Conservation (phyloP, 2,113 vertebrate species). For the Meriones unguiculatus region DNA sequence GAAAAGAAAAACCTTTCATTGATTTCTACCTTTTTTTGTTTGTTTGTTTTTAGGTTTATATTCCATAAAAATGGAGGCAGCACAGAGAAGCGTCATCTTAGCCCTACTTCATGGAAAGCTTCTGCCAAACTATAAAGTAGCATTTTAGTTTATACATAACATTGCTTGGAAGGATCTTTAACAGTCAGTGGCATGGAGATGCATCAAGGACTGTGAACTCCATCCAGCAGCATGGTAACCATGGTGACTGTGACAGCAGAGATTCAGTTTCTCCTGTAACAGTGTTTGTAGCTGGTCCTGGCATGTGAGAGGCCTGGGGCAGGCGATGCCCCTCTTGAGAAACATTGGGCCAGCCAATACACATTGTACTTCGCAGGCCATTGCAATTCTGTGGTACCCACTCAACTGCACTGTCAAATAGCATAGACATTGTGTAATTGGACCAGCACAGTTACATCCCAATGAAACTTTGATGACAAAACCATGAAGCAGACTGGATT, state of each 20-base stretch:
- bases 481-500: background rate
- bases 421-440: background rate
- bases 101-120: background rate
- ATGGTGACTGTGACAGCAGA: background rate
- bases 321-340: background rate
- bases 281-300: background rate
- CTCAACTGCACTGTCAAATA: background rate
- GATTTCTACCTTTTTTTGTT: background rate
- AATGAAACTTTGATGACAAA: constrained; percentile 48
- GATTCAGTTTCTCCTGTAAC: background rate
- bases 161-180: background rate
- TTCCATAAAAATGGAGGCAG: background rate
- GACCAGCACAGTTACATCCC: background rate
- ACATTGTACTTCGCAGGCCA: background rate
- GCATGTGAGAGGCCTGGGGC: background rate
- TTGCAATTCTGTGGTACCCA: background rate
- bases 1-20: background rate
- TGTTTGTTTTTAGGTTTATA: background rate
- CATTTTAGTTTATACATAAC: constrained; percentile 2
- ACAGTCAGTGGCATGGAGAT: background rate
- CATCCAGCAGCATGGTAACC: background rate
- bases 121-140: background rate
- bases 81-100: background rate
- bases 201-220: background rate
- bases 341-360: background rate